Percentiles rank a stretch among this genome's conserved stretches.
Conservation (phyloP, 2,888 invertebrate species). For the Lochmaea crataegi region DNA sequence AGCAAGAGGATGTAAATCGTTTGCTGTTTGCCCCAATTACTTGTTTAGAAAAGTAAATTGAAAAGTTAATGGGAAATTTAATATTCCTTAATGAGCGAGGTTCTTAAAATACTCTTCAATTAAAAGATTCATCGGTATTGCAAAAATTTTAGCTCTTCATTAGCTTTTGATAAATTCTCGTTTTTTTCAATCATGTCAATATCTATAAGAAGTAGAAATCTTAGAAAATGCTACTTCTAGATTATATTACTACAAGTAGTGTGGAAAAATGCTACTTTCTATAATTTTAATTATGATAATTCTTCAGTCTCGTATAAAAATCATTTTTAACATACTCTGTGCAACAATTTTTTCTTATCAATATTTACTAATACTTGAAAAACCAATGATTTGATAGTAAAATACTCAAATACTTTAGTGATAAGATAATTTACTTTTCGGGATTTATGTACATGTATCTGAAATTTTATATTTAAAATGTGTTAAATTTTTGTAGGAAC, state of each 20-base stretch:
- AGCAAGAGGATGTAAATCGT: slow-evolving; percentile 47
- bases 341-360: neutral
- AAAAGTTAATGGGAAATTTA: slow-evolving; percentile 27
- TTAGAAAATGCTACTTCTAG: too few relatives aligned
- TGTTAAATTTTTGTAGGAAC: too few relatives aligned
- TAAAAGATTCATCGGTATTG: neutral
- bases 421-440: neutral
- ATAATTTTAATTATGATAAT: too few relatives aligned
- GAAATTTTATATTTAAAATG: too few relatives aligned
- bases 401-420: neutral
- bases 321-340: neutral
- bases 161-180: too few relatives aligned
- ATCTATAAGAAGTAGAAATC: too few relatives aligned
- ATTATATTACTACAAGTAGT: too few relatives aligned
- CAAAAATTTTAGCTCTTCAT: too few relatives aligned
- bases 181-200: too few relatives aligned
- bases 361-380: neutral
- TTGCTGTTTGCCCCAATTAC: slow-evolving; percentile 16
- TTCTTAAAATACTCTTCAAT: neutral
- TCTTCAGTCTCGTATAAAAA: too few relatives aligned
- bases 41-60: slow-evolving; percentile 4
- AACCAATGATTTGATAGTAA: too few relatives aligned
- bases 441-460: neutral
- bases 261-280: too few relatives aligned
- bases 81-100: slow-evolving; percentile 12